Evolutionary conservation across 2,797 vertebrate genomes (phyloP), one percentile per base, ranked within the genome.

Genomic region (Loriculus beryllinus): DNA sequence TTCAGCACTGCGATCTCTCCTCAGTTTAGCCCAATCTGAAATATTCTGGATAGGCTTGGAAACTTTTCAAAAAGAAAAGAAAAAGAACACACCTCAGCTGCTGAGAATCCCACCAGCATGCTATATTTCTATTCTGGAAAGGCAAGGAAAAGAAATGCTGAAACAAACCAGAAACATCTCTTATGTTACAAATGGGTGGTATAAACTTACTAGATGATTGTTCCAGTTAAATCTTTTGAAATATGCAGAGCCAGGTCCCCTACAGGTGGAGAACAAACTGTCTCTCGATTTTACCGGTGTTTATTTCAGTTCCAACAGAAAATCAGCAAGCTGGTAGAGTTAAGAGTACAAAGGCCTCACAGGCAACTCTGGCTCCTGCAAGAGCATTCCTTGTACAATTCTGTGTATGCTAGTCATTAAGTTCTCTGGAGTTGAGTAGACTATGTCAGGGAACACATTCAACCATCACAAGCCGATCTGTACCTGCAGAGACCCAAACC

Each of bases 341-440:
- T 43, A 78, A 39, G n/a, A 60, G 25, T 9, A 76, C 20, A 54
- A 57, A 60, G 15, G 22, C 28, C 43, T 71, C 11, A 51, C 8
- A 19, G 18, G 13, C n/a, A 70, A 28, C 28, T 14, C 52, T 35
- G 29, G 29, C 10, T 91, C 23, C 69, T 81, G 64, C 47, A 40
- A 21, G 42, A 69, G 12, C 22, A 35, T 5, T 33, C 35, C 21
- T 49, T 57, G 10, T 25, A 49, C 35, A 47, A 16, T 25, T 28
- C n/a, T 0, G 5, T 2, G 6, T 15, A 9, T 14, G 23, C 12
- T 17, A n/a, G 39, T 21, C 22, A n/a, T n/a, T 29, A 48, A 65
- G 6, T 13, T 79, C 63, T 69, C 70, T 57, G 31, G 37, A 68
- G 19, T 4, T 31, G 9, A 77, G n/a, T 59, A n/a, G 35, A 77